These are phyloP conservation scores for Oreocharis arfaki DNA, from an alignment of 2,113 vertebrate species.

Conservation along the genomic window DNA sequence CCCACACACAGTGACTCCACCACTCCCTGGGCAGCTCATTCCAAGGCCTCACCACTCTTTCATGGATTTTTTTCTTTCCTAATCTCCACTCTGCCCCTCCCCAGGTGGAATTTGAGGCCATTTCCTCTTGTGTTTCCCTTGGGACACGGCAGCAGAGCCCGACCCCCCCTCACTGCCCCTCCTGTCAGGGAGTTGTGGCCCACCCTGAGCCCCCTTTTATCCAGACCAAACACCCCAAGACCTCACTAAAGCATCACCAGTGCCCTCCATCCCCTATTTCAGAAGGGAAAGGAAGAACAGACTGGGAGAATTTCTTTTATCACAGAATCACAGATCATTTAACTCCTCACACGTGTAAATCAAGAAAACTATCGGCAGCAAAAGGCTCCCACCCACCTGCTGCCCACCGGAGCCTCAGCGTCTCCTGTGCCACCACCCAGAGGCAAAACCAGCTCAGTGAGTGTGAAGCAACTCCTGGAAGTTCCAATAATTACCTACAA, in stretches of 20 bases:
- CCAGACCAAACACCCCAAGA: neutral
- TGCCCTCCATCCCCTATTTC: neutral
- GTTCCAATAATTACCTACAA: conserved; percentile 58
- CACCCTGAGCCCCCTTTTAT: neutral
- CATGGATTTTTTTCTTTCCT: too few species aligned
- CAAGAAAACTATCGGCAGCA: neutral
- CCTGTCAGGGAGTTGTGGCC: neutral
- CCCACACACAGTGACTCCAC: neutral
- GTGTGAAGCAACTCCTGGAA: neutral
- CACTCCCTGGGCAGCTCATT: neutral
- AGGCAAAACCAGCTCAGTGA: neutral
- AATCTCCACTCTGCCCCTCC: rapidly evolving
- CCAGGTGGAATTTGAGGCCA: neutral
- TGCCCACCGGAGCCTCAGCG: neutral
- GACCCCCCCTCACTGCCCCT: neutral
- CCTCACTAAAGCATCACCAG: neutral
- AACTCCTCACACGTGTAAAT: neutral
- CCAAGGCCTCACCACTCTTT: neutral
- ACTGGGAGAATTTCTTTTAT: rapidly evolving
- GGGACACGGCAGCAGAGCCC: neutral
- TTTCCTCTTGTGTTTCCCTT: neutral
- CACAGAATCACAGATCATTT: neutral
- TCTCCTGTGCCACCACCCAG: neutral
- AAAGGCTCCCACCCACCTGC: neutral
- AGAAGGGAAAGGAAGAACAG: neutral